Base-by-base conservation (phyloP, 2,888 invertebrate species). In the Chironomus tentans region DNA sequence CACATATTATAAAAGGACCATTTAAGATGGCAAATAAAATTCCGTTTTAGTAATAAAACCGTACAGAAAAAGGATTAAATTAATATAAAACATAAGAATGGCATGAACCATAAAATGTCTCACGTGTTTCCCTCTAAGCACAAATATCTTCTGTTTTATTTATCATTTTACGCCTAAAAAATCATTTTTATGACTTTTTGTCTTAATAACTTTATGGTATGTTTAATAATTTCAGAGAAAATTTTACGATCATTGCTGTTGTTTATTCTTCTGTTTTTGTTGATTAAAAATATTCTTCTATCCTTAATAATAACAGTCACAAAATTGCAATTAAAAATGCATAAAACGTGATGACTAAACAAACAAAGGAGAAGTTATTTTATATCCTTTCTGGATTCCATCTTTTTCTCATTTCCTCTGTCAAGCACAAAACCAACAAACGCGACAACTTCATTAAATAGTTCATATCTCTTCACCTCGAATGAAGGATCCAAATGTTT, bases 301-400 rank as follows among this genome's bases (percentile, higher is more conserved):
- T 73, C 72, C 13, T 15, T 56, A 18, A 56, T 15, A 50, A 71
- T 7, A 73, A 72, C 61, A 24, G 24, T 72, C 72, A 50, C 72
- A 72, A 72, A 61, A 73, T 24, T 73, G 72, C 72, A 73, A 73
- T 73, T 73, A 73, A 73, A 73, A 73, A 73, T 73, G 72, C 72
- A 73, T 73, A 73, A 71, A 73, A 62, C 50, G 12, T 71, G 22
- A 38, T 10, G 56, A 47, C 4, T 18, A 56, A 15, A 56, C 56
- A 56, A 56, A 56, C 56, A 56, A 56, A 56, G 56, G 46, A 38
- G 1, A 47, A 46, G 13, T 38, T n/a, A n/a, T 28, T 24, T 13
- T 62, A 22, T n/a, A 21, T 15, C 18, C 48, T 70, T 68, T 15
- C 21, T n/a, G 28, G 3, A 38, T 7, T 68, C n/a, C n/a, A n/a